A percentile compares a stretch with the other conserved stretches of the same genome.
These are phyloP conservation scores for Cantharis nigra DNA, from an alignment of 2,888 invertebrate species.

Conservation along the genomic window DNA sequence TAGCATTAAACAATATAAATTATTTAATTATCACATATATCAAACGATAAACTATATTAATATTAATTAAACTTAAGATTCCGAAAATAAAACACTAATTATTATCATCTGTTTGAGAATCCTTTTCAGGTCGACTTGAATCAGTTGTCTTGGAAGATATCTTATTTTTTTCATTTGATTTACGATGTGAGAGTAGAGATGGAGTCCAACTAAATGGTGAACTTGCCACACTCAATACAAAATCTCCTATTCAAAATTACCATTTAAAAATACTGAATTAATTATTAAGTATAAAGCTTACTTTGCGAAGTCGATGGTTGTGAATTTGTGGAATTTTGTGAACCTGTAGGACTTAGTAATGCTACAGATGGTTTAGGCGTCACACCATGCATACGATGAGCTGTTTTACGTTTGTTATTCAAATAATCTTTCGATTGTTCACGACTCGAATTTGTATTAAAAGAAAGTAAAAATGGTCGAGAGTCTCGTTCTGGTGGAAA, in stretches of 20 bases:
- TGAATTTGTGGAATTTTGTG: neutral
- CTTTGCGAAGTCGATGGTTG: slow-evolving; percentile 33
- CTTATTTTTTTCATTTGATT: slow-evolving; percentile 40
- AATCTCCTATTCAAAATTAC: neutral
- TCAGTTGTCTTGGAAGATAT: slow-evolving; percentile 37
- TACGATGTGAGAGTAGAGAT: slow-evolving; percentile 47
- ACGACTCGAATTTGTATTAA: slow-evolving; percentile 51
- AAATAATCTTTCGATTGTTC: slow-evolving; percentile 39
- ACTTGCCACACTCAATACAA: slow-evolving; percentile 15
- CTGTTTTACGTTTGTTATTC: slow-evolving; percentile 14
- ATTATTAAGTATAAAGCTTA: slow-evolving; percentile 18
- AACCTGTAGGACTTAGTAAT: slow-evolving; percentile 5
- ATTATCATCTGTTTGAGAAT: slow-evolving; percentile 29
- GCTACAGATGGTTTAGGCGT: slow-evolving; percentile 25
- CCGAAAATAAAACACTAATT: neutral
- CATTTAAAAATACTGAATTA: slow-evolving; percentile 17
- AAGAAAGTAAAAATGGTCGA: slow-evolving; percentile 49
- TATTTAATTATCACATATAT: neutral
- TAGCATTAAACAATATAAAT: neutral
- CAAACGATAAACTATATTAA: neutral
- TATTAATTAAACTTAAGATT: neutral
- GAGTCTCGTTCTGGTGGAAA: slow-evolving; percentile 13
- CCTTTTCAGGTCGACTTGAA: slow-evolving; percentile 49
- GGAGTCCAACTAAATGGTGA: slow-evolving; percentile 54
- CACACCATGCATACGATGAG: slow-evolving; percentile 11